Conservation (phyloP, 2,113 vertebrate genomes). For the Vulpes lagopus region DNA sequence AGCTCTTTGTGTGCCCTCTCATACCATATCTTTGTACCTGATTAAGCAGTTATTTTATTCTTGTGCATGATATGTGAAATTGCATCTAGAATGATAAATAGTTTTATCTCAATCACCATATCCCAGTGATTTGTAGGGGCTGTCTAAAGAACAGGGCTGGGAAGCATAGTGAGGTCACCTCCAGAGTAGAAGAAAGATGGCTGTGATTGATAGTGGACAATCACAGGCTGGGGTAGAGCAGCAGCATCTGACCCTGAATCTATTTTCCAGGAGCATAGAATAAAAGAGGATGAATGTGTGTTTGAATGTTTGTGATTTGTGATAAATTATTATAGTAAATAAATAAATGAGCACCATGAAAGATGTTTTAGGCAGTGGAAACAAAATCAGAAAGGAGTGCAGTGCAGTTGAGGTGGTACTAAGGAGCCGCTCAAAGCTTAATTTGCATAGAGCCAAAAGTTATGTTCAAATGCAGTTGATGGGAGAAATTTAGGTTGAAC, state of each 20-base stretch:
- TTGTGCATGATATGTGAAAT: neutral
- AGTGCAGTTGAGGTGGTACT: neutral
- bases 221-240: neutral
- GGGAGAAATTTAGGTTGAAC: neutral
- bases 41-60: conserved; percentile 46
- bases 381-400: neutral
- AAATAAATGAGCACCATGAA: neutral
- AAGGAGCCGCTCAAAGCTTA: neutral
- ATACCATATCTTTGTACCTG: neutral
- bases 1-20: neutral
- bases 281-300: neutral
- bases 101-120: neutral
- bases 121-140: neutral
- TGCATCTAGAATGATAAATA: neutral
- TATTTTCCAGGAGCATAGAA: neutral
- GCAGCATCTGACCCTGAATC: neutral
- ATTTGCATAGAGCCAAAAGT: neutral
- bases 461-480: neutral
- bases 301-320: neutral
- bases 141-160: neutral
- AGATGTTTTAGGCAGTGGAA: neutral
- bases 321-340: neutral
- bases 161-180: neutral
- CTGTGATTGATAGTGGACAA: neutral
- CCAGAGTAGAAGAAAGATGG: neutral